Percentiles rank a stretch among this genome's conserved stretches.
Conservation (phyloP, 2,797 vertebrate genomes). For the Eidolon dupreanum region DNA sequence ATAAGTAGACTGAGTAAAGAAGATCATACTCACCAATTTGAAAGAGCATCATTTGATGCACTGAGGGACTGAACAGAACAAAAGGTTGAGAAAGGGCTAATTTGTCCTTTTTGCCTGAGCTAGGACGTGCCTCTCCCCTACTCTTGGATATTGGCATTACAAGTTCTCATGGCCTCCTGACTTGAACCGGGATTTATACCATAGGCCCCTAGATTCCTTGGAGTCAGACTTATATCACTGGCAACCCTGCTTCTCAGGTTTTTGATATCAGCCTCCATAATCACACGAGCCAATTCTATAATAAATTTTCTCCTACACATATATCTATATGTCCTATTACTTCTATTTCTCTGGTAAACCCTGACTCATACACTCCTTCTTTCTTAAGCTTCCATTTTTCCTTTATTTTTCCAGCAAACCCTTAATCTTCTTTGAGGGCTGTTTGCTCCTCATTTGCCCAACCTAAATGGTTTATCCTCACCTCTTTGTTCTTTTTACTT, state of each 20-base stretch:
- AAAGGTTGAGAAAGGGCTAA: not conserved
- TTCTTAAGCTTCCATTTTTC: not conserved
- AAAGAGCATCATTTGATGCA: not conserved
- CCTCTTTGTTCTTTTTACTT: not conserved
- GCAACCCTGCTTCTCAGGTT: not conserved
- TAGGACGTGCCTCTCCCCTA: not conserved
- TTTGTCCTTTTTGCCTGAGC: not conserved
- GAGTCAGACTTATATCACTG: not conserved
- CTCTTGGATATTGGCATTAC: not conserved
- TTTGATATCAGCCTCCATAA: not conserved
- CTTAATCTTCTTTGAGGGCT: not conserved
- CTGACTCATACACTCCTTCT: not conserved
- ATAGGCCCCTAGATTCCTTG: not conserved
- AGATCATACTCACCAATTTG: too few species aligned
- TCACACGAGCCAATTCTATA: not conserved
- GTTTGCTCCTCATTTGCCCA: not conserved
- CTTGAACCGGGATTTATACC: not conserved
- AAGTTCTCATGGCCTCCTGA: not conserved
- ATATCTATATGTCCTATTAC: not conserved
- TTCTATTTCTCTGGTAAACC: not conserved
- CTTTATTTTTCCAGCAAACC: not conserved
- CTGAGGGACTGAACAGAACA: not conserved
- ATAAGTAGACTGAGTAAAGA: not conserved
- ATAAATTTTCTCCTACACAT: not conserved
- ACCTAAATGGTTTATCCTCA: not conserved